Evolutionary conservation across 2,888 invertebrate genomes (phyloP).

Genomic region (Noctua fimbriata): DNA sequence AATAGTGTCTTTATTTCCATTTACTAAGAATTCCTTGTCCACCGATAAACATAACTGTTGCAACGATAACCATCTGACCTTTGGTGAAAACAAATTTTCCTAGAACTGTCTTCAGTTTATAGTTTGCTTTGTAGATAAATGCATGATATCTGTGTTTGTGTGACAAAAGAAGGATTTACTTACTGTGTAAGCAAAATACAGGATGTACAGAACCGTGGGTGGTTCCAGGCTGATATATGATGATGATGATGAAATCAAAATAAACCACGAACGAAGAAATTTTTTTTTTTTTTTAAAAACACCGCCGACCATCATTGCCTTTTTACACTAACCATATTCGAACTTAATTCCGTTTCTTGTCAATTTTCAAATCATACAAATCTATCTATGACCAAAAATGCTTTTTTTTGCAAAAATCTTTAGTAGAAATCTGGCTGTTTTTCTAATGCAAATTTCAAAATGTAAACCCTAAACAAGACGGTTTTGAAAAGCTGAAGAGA

Average conservation of each 20-base stretch:
- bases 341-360: too few relatives aligned
- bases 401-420: too few relatives aligned
- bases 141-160: neutral
- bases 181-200: neutral
- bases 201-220: too few relatives aligned
- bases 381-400: too few relatives aligned
- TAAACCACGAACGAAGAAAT: neutral
- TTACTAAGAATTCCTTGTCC: neutral
- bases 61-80: neutral
- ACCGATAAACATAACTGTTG: neutral
- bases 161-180: neutral
- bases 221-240: too few relatives aligned
- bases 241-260: too few relatives aligned
- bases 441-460: too few relatives aligned
- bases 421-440: too few relatives aligned
- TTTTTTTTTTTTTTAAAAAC: too few relatives aligned
- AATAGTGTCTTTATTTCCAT: neutral
- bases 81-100: neutral
- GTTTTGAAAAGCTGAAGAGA: neutral
- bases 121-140: neutral
- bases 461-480: too few relatives aligned
- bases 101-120: neutral
- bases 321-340: too few relatives aligned
- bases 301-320: neutral
- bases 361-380: too few relatives aligned